phyloP scores from a whole-genome alignment of 2,888 invertebrate species.

The Diabrotica balteata region DNA sequence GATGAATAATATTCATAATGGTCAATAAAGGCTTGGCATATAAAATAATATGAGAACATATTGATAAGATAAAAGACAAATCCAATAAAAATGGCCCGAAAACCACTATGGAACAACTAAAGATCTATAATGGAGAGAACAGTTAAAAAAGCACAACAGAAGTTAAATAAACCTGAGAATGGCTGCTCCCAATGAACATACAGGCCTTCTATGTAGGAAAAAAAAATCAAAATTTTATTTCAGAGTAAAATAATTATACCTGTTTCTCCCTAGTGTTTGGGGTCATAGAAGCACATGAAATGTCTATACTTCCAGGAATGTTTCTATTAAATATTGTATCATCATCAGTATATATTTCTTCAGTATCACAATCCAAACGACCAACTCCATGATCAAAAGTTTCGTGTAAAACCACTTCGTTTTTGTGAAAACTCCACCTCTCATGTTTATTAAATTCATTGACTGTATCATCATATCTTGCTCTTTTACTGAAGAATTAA shows the following conservation, averaged over 20 bases:
- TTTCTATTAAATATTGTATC: conserved; percentile 47
- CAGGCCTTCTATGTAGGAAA: too few species aligned
- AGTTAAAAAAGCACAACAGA: too few species aligned
- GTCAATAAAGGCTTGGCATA: too few species aligned
- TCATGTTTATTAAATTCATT: conserved; percentile 36
- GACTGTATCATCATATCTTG: conserved; percentile 48
- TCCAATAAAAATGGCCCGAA: too few species aligned
- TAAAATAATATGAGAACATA: too few species aligned
- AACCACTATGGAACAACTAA: too few species aligned
- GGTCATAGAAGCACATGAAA: conserved; percentile 49
- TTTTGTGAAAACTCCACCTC: conserved; percentile 53
- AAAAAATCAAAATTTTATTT: not conserved
- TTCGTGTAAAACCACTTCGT: conserved; percentile 61
- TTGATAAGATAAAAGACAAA: too few species aligned
- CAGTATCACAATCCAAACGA: conserved; percentile 61
- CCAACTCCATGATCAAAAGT: conserved; percentile 69
- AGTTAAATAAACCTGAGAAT: too few species aligned
- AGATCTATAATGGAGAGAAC: too few species aligned
- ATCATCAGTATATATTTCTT: conserved; percentile 45
- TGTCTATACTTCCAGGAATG: conserved; percentile 46
- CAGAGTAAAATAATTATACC: conserved; percentile 30
- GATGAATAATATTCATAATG: too few species aligned
- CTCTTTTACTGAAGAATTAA: conserved; percentile 51
- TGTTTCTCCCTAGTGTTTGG: conserved; percentile 48
- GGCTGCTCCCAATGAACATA: too few species aligned